Evolutionary conservation across 2,797 vertebrate genomes (phyloP).

Genomic region (Rhinichthys osculus): DNA sequence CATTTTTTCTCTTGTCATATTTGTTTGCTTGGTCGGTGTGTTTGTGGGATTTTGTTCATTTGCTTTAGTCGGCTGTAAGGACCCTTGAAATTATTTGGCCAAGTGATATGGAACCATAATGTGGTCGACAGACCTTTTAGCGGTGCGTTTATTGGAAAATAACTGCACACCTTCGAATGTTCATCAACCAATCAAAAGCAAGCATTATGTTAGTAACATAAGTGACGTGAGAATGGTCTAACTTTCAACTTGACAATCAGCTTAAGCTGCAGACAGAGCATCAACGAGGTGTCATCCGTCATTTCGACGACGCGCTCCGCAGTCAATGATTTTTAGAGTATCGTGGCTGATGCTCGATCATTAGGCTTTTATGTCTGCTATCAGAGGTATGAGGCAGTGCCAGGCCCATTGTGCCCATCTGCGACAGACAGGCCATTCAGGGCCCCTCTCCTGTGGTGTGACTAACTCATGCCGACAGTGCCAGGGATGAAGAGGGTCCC

Average conservation of each 20-base stretch:
- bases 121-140: neutral
- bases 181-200: neutral
- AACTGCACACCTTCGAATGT: neutral
- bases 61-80: neutral
- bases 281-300: slow-evolving; percentile 24
- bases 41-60: neutral
- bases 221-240: neutral
- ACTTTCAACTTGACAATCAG: slow-evolving; percentile 1
- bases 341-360: slow-evolving; percentile 37
- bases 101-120: neutral
- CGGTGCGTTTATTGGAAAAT: neutral
- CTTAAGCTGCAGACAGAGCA: slow-evolving; percentile 17
- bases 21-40: too few relatives aligned
- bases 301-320: slow-evolving; percentile 30
- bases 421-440: slow-evolving; percentile 58
- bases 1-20: too few relatives aligned
- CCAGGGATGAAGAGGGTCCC: slow-evolving; percentile 67
- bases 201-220: neutral
- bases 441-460: slow-evolving; percentile 73
- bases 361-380: slow-evolving; percentile 57
- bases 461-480: slow-evolving; percentile 77
- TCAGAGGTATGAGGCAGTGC: slow-evolving; percentile 54
- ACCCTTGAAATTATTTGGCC: neutral
- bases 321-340: slow-evolving; percentile 20
- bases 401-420: slow-evolving; percentile 66